Conservation (phyloP, 2,797 vertebrate genomes). For the Tarsius wallacei region DNA sequence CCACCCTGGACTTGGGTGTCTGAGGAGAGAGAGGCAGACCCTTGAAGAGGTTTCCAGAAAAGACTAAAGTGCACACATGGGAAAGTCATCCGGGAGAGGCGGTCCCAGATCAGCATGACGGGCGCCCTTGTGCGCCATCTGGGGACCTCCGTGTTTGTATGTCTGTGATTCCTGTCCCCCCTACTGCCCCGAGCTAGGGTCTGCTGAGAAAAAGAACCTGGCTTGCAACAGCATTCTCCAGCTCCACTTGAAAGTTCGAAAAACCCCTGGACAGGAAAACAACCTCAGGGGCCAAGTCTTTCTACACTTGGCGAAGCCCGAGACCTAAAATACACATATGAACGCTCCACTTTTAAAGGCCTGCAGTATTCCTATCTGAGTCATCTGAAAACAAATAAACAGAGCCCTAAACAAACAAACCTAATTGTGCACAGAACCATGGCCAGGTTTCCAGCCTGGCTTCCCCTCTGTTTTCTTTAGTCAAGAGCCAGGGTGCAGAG, state of each 20-base stretch:
- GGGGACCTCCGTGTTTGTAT: constrained; percentile 48
- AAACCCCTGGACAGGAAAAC: constrained; percentile 91
- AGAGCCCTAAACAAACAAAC: constrained; percentile 93
- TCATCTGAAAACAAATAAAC: constrained; percentile 93
- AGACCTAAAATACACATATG: constrained; percentile 90
- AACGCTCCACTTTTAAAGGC: constrained; percentile 90
- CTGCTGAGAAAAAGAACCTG: constrained; percentile 87
- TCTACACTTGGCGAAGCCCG: constrained; percentile 88
- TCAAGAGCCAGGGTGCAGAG: constrained; percentile 89
- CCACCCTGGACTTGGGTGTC: neutral
- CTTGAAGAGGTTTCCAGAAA: constrained; percentile 49
- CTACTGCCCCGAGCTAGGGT: constrained; percentile 80
- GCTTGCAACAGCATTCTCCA: constrained; percentile 88
- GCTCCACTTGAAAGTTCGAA: constrained; percentile 90
- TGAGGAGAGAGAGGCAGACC: neutral
- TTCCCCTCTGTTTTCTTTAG: constrained; percentile 89
- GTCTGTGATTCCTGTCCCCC: constrained; percentile 83
- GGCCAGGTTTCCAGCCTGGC: constrained; percentile 90
- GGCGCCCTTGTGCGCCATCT: constrained; percentile 42
- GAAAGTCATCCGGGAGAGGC: constrained; percentile 83
- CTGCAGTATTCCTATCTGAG: constrained; percentile 91
- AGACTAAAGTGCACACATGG: constrained; percentile 66
- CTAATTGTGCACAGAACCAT: constrained; percentile 90
- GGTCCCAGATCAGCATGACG: constrained; percentile 78
- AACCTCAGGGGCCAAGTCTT: constrained; percentile 90